A percentile compares a stretch with the other conserved stretches of the same genome.
phyloP scores from a whole-genome alignment of 2,888 invertebrate species.

The Fragum whitleyi region DNA sequence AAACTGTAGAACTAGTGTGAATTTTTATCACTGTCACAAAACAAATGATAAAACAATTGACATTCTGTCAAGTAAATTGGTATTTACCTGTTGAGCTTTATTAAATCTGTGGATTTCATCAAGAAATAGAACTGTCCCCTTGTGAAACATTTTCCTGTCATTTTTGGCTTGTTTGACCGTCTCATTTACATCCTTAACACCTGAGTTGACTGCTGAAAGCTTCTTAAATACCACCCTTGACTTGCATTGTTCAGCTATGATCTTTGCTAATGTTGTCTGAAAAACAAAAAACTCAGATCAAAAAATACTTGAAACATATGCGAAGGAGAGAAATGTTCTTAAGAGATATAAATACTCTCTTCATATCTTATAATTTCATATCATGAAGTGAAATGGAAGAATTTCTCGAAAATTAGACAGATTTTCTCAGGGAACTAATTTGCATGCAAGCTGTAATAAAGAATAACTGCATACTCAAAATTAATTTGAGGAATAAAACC shows the following conservation, averaged over 20 bases:
- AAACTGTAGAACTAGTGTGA: no score
- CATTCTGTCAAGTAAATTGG: no score
- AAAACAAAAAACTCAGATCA: constrained; percentile 58
- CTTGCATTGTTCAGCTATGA: constrained; percentile 90
- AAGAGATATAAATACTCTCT: background rate
- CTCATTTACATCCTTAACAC: constrained; percentile 92
- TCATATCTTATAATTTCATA: no score
- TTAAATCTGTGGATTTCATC: constrained; percentile 96
- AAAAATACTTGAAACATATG: background rate
- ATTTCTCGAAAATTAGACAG: background rate
- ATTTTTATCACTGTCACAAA: no score
- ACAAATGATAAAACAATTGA: no score
- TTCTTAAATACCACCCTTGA: constrained; percentile 89
- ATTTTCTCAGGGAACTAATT: no score
- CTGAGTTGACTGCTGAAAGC: constrained; percentile 91
- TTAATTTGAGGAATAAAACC: no score
- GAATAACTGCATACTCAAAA: no score
- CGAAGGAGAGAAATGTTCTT: background rate
- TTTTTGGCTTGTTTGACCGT: constrained; percentile 90
- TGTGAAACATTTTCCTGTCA: constrained; percentile 89
- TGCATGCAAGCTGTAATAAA: no score
- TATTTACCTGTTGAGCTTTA: constrained; percentile 90
- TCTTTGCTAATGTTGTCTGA: constrained; percentile 91
- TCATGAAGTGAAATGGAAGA: no score
- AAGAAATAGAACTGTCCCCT: constrained; percentile 92